Base-by-base conservation (phyloP, 23 tunicate genomes). In the Clavelina lepadiformis region DNA sequence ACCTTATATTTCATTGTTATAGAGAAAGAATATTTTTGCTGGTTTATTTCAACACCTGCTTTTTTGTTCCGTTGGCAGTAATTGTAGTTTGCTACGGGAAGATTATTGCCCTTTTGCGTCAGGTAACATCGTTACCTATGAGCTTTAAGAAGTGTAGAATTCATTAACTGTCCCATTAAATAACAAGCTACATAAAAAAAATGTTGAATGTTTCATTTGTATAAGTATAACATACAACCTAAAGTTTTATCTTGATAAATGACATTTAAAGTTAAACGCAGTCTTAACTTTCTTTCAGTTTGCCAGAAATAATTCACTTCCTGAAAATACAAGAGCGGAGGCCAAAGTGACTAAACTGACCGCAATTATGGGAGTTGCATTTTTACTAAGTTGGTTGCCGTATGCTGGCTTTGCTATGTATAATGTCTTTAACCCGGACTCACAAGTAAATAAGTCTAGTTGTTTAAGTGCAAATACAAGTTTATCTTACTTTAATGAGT, bases 31-130 rank as follows among this genome's bases (percentile, higher is more conserved):
- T 76, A 55, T 84, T 76, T 45, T 56, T 84, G 38, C 65, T 84
- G 11, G 2, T 45, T n/a, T 84, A 84, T 47, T 84, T 84, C 53
- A 52, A 69, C 38, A 69, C 55, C 63, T 67, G 82, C 74, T 84
- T 84, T 33, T 20, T 84, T 18, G 15, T 84, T 31, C 93, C 93
- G 0, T 71, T 65, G 24, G 52, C 46, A 15, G 21, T 71, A 15
- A 84, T 84, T 21, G 66, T 77, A 1, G 31, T 80, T 2, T 84
- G 85, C 41, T 84, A 84, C 31, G 82, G 83, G 63, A 79, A 69
- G 25, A 69, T 84, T 51, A 70, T 84, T 56, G 32, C 22, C 53
- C 76, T 57, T 7, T 51, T 84, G 0, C 78, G 93, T 27, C 71
- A 84, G 76, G 93, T 84, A 70, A 75, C n/a, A n/a, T n/a, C n/a